Base-by-base conservation (phyloP, 2,888 invertebrate species). In the Carcina quercana region DNA sequence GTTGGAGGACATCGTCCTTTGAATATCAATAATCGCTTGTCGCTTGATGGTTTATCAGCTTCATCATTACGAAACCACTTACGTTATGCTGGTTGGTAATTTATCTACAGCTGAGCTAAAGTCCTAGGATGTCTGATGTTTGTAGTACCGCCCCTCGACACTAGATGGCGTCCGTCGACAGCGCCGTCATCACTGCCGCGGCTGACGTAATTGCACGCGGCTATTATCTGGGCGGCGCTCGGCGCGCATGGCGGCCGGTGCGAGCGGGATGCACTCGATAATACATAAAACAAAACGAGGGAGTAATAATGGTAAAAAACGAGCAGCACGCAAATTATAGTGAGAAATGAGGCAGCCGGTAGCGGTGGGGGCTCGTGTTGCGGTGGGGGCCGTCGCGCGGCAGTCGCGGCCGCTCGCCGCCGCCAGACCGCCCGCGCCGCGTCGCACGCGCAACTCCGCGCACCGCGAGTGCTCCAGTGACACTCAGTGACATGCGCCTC, bases 261-360 rank as follows among this genome's bases (percentile, higher is more conserved):
- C 73, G 82, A 83, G 82, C 83, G 82, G 83, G 83, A 82, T 83
- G 83, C 82, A 82, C 79, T 82, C 82, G 82, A 80, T 82, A 82
- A 82, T 78, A 79, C 82, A 80, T 82, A 79, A 80, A 83, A 82
- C 82, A 82, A 82, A 82, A 82, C 83, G 80, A 78, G 84, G 82
- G 76, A 79, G 82, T 82, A 82, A 82, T 83, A 80, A 84, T 80
- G 78, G 78, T 82, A 80, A 83, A 83, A 83, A 83, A 83, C 80
- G 78, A 82, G 70, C 76, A 76, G 54, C 80, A 83, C 83, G 83
- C 82, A 83, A 83, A 83, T 83, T 83, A 83, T 80, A 82, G 82
- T 83, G 84, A 80, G 83, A 83, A 83, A 82, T 79, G 79, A 78
- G 80, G 76, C 78, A 80, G 78, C 75, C 80, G 82, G 82, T 82